Conservation (phyloP, 2,888 invertebrate genomes). For the Eustalomyia histrio region DNA sequence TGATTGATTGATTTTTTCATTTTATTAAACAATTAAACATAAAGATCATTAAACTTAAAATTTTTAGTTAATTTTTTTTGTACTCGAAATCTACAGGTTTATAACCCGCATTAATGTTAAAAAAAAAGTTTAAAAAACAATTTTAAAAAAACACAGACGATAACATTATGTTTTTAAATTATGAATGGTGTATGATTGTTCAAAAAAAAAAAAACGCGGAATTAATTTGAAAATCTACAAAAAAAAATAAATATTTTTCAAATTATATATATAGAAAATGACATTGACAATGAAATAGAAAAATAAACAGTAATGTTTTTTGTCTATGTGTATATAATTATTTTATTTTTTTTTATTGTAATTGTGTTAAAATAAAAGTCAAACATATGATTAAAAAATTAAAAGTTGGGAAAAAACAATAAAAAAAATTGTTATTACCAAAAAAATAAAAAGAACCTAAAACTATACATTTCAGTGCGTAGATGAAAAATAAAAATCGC, state of each 20-base stretch:
- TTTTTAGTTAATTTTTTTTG: background rate
- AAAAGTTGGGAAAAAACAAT: background rate
- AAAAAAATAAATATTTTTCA: background rate
- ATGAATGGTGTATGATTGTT: background rate
- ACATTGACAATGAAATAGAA: slow-evolving; percentile 1
- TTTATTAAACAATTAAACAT: background rate
- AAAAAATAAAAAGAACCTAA: background rate
- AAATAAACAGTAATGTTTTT: background rate
- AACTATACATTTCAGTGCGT: slow-evolving; percentile 3
- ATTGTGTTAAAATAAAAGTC: background rate
- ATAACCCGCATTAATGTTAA: background rate
- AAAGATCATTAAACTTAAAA: slow-evolving; percentile 2
- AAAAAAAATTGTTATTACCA: background rate
- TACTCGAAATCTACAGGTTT: background rate
- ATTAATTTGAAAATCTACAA: background rate
- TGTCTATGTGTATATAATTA: background rate
- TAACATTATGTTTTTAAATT: background rate
- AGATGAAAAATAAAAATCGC: background rate
- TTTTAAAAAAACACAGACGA: background rate
- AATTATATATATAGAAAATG: background rate
- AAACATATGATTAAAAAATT: background rate
- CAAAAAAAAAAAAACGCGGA: background rate
- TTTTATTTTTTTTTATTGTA: background rate
- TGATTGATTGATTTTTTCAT: background rate
- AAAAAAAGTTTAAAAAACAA: background rate